Base-by-base conservation (phyloP, 2,113 vertebrate genomes). In the Misgurnus mizolepis region DNA sequence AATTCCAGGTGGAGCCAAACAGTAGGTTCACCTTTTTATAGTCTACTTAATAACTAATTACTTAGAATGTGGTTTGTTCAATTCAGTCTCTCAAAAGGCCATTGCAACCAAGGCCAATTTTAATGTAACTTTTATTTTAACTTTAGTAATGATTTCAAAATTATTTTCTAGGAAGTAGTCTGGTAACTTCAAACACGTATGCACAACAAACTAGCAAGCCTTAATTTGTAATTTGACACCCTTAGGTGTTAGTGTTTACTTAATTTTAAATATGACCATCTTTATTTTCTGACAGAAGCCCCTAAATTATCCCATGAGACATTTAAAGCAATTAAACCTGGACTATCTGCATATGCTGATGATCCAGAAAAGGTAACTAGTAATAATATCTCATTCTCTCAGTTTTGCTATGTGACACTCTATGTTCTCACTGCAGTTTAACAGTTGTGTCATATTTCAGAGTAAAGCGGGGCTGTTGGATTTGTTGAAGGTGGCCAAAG, bases 331-430 rank as follows among this genome's bases (percentile, higher is more conserved):
- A 92, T 98, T 87, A 93, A 95, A 84, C 97, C 97, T 1, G 97
- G 96, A 18, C 94, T 99, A 3, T 99, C 97, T 11, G 93, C 95
- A 0, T 98, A 98, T 12, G 96, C 95, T 0, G 96, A 98, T 62
- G 92, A 96, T 0, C 94, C 96, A 0, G 91, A 96, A 55, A 93
- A 97, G 95, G 97, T 96, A 92, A 86, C 7, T 6, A 27, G 41
- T 17, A 12, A 61, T 11, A 56, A 55, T 15, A 4, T 58, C 7
- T 17, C 5, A 7, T 5, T 3, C 3, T 34, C 27, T 34, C 27
- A 34, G 7, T 18, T 17, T n/a, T 5, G 7, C 6, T 6, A 17
- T 5, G 14, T 56, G 2, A 56, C 15, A 2, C 6, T 47, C 6
- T 47, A 15, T 17, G 15, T 79, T 55, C 17, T 15, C 1, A 45